A percentile compares a stretch with the other conserved stretches of the same genome.
These are phyloP conservation scores for Carcina quercana DNA, from an alignment of 2,888 invertebrate species.

Conservation along the genomic window DNA sequence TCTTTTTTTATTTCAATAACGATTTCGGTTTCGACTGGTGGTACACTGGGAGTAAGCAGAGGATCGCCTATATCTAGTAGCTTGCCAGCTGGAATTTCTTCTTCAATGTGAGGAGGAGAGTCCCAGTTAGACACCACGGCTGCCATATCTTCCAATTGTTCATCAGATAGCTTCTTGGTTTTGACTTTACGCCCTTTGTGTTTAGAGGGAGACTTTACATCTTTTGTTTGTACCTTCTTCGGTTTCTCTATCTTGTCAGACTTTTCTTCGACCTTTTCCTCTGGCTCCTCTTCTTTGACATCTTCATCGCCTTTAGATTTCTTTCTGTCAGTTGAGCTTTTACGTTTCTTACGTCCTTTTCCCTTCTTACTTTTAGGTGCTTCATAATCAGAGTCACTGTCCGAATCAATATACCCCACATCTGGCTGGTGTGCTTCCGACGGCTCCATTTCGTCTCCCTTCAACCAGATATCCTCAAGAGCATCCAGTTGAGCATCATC, in stretches of 20 bases:
- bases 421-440: slow-evolving; percentile 63
- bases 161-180: slow-evolving; percentile 46
- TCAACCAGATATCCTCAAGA: slow-evolving; percentile 85
- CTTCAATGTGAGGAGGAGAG: slow-evolving; percentile 44
- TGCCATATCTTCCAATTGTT: slow-evolving; percentile 48
- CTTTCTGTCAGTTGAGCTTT: slow-evolving; percentile 36
- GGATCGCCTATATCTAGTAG: slow-evolving; percentile 22
- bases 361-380: slow-evolving; percentile 38
- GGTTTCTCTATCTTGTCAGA: slow-evolving; percentile 4
- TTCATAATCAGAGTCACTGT: slow-evolving; percentile 62
- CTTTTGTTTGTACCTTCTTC: slow-evolving; percentile 14
- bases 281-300: slow-evolving; percentile 16
- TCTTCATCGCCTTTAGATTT: slow-evolving; percentile 22
- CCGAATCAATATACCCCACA: slow-evolving; percentile 65
- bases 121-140: slow-evolving; percentile 52
- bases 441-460: slow-evolving; percentile 84
- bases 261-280: slow-evolving; percentile 9
- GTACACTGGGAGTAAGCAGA: slow-evolving; percentile 2
- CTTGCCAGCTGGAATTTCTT: slow-evolving; percentile 11
- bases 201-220: slow-evolving; percentile 5
- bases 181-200: slow-evolving; percentile 32
- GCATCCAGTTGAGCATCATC: slow-evolving; percentile 84
- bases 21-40: slow-evolving; percentile 6
- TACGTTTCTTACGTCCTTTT: slow-evolving; percentile 32
- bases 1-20: slow-evolving; percentile 28